These are phyloP conservation scores for Plectus sambesii DNA, from an alignment of 1,140 invertebrate genomes.

Conservation along the genomic window DNA sequence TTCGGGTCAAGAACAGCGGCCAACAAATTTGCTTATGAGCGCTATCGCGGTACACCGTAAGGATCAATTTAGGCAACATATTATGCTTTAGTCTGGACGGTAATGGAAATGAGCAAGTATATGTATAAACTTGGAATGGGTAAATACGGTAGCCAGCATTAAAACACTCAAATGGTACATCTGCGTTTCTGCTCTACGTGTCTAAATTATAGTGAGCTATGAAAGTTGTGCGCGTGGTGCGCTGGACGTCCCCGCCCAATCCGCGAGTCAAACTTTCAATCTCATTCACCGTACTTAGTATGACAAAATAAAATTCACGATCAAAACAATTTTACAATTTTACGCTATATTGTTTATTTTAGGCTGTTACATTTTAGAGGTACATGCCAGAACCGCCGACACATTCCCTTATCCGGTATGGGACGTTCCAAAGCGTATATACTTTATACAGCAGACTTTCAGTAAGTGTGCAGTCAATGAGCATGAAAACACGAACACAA, in stretches of 20 bases:
- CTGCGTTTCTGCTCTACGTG: too few species aligned
- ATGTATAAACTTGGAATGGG: not conserved
- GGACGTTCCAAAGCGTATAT: not conserved
- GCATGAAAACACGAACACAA: conserved; percentile 25
- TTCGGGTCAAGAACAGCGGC: conserved; percentile 8
- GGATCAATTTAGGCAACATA: not conserved
- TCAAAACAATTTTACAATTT: too few species aligned
- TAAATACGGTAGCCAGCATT: not conserved
- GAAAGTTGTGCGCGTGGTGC: too few species aligned
- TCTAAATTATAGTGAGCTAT: too few species aligned
- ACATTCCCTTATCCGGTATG: not conserved
- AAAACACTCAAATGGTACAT: not conserved
- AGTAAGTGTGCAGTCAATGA: not conserved
- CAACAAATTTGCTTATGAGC: not conserved
- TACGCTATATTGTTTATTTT: too few species aligned
- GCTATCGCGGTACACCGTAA: not conserved
- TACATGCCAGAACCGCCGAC: not conserved
- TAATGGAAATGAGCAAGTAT: not conserved
- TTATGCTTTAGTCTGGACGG: not conserved
- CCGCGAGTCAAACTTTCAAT: too few species aligned
- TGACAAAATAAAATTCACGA: too few species aligned
- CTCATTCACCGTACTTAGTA: too few species aligned
- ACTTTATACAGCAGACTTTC: not conserved
- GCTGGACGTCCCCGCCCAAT: too few species aligned
- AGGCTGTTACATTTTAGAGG: not conserved